phyloP scores from a whole-genome alignment of 2,888 invertebrate genomes.

The Lamproptera curius region DNA sequence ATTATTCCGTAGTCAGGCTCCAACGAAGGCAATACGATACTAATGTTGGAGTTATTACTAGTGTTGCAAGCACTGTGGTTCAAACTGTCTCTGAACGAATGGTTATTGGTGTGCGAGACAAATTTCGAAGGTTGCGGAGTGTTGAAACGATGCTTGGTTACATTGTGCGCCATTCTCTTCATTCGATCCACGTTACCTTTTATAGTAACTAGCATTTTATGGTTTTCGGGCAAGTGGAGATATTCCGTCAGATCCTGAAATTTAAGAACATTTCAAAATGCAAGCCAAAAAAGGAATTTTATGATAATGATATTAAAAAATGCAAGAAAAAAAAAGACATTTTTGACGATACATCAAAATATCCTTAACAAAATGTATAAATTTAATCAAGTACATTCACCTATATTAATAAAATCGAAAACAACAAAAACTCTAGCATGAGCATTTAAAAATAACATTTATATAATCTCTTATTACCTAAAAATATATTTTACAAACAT shows the following conservation, averaged over 20 bases:
- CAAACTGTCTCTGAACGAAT: constrained; percentile 38
- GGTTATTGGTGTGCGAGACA: constrained; percentile 40
- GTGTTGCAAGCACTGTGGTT: constrained; percentile 29
- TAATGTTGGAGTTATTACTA: constrained; percentile 20
- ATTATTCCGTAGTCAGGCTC: constrained; percentile 67
- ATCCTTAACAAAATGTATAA: no score
- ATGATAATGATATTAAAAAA: constrained; percentile 4
- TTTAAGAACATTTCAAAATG: constrained; percentile 12
- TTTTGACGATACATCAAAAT: no score
- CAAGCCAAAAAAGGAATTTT: no score
- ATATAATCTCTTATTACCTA: no score
- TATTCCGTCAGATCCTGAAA: constrained; percentile 58
- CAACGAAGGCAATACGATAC: constrained; percentile 43
- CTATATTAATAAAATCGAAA: background rate
- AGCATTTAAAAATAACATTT: no score
- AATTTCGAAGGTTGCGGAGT: constrained; percentile 46
- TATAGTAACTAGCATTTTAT: constrained; percentile 54
- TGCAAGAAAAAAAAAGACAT: constrained; percentile 3
- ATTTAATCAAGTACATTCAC: no score
- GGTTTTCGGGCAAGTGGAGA: constrained; percentile 54
- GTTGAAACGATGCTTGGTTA: constrained; percentile 36
- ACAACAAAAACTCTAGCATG: background rate
- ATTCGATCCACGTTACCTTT: constrained; percentile 54
- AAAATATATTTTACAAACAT: no score
- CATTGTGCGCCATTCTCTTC: constrained; percentile 53